Evolutionary conservation across 2,797 vertebrate species (phyloP).

Genomic region (Pelochelys cantorii): DNA sequence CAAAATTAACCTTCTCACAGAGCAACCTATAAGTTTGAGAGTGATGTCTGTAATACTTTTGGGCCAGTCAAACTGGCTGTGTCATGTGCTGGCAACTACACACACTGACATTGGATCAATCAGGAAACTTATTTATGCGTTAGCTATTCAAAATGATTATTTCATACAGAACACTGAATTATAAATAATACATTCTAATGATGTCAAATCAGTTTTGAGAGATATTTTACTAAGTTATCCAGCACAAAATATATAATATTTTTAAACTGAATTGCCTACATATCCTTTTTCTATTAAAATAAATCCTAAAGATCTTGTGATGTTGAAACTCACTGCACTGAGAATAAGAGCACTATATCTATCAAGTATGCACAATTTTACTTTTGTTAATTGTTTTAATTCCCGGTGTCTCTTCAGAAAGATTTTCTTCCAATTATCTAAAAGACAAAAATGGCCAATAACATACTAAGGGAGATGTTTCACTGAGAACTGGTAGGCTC

Average conservation of each 20-base stretch:
- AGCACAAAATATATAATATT: background rate
- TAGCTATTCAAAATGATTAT: background rate
- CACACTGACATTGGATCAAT: slow-evolving; percentile 20
- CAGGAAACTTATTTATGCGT: background rate
- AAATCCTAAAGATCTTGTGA: slow-evolving; percentile 11
- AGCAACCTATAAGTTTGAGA: slow-evolving; percentile 28
- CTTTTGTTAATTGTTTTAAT: slow-evolving; percentile 54
- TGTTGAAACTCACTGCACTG: slow-evolving; percentile 17
- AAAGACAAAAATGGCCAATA: slow-evolving; percentile 69
- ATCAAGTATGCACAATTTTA: slow-evolving; percentile 34
- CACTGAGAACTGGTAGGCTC: slow-evolving; percentile 73
- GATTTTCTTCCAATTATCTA: slow-evolving; percentile 67
- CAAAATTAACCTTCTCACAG: background rate
- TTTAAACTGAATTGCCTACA: slow-evolving; percentile 29
- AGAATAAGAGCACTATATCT: slow-evolving; percentile 13
- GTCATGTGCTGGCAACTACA: slow-evolving; percentile 42
- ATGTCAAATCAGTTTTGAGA: slow-evolving; percentile 20
- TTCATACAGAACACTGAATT: background rate
- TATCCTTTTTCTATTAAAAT: slow-evolving; percentile 49
- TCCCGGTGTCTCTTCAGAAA: slow-evolving; percentile 56
- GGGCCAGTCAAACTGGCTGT: background rate
- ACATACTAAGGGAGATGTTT: slow-evolving; percentile 57
- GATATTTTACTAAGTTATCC: slow-evolving; percentile 24
- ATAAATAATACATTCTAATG: background rate
- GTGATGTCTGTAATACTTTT: background rate